Conservation (phyloP, 1,140 invertebrate species). For the Agrypnia vestita region DNA sequence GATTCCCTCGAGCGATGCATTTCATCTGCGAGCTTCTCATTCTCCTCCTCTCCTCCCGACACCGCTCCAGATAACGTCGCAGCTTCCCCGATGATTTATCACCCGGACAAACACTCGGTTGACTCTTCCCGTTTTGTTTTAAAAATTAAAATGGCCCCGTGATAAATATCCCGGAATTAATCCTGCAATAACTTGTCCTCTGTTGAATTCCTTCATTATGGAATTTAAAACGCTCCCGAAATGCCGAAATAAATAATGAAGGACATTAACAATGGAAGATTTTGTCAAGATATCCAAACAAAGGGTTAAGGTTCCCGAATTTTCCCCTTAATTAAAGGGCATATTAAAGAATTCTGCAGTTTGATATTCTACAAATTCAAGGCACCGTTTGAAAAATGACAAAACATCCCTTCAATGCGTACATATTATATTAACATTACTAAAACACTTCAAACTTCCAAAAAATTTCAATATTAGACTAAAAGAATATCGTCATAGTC, state of each 20-base stretch:
- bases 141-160: not conserved
- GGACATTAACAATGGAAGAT: not conserved
- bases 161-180: not conserved
- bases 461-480: too few species aligned
- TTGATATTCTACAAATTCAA: too few species aligned
- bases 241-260: not conserved
- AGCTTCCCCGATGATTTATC: constrained; percentile 4
- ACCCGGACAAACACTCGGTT: constrained; percentile 3
- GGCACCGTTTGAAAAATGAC: too few species aligned
- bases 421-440: too few species aligned
- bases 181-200: not conserved
- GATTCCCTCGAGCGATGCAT: not conserved
- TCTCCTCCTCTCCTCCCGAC: not conserved
- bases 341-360: constrained; percentile 1
- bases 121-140: not conserved
- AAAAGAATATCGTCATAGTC: too few species aligned
- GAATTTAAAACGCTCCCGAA: constrained; percentile 1
- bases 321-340: not conserved
- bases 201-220: constrained; percentile 5
- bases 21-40: not conserved
- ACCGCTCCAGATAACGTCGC: not conserved
- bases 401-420: too few species aligned
- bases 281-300: not conserved
- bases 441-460: too few species aligned
- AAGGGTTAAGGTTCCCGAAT: not conserved